A percentile compares a stretch with the other conserved stretches of the same genome.
These are phyloP conservation scores for Eublepharis macularius DNA, from an alignment of 2,113 vertebrate genomes.

Conservation along the genomic window DNA sequence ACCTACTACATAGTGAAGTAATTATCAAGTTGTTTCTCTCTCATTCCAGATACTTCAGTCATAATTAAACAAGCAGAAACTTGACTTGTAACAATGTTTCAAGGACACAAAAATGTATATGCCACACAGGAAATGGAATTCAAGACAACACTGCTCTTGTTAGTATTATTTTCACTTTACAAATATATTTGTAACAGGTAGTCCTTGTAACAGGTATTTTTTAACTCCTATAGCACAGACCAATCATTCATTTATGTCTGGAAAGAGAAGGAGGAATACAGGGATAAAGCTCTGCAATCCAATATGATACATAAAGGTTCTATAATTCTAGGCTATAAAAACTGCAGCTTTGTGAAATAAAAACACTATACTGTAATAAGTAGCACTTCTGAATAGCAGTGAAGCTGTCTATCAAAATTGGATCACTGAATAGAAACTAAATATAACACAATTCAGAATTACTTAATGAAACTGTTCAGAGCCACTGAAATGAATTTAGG, in stretches of 20 bases:
- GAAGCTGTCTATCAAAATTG: background rate
- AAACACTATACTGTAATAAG: background rate
- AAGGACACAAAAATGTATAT: slow-evolving; percentile 7
- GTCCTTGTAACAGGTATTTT: background rate
- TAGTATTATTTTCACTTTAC: background rate
- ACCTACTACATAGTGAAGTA: slow-evolving; percentile 31
- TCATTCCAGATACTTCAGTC: slow-evolving; percentile 22
- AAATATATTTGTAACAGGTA: background rate
- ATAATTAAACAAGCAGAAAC: slow-evolving; percentile 38
- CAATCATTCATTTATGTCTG: background rate
- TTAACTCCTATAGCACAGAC: background rate
- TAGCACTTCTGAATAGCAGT: background rate
- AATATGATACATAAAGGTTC: background rate
- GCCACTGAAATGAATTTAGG: background rate
- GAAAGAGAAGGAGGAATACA: background rate
- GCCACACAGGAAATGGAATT: slow-evolving; percentile 16
- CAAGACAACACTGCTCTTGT: background rate
- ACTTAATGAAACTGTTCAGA: background rate
- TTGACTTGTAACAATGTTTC: slow-evolving; percentile 25
- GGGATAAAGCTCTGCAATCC: background rate
- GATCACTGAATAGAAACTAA: slow-evolving; percentile 13
- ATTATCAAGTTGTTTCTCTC: slow-evolving; percentile 46
- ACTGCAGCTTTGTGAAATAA: background rate
- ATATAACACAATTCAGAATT: slow-evolving; percentile 5
- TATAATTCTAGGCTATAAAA: background rate